These are phyloP conservation scores for Neoscelio sp. DNA, from an alignment of 2,888 invertebrate species.

Conservation along the genomic window DNA sequence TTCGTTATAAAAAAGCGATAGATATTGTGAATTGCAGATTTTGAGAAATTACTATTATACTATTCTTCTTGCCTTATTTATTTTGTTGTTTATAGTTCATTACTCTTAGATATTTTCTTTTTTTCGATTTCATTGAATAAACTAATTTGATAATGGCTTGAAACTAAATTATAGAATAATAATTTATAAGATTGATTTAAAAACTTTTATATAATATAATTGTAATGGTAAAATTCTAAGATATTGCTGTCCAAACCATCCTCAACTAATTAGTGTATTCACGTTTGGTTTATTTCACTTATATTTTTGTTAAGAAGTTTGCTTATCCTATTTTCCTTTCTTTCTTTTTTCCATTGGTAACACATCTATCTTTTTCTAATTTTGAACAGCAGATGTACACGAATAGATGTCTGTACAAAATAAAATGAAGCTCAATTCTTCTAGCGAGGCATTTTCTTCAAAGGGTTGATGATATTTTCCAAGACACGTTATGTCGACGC, in stretches of 20 bases:
- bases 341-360: not conserved
- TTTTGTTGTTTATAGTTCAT: too few relatives aligned
- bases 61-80: conserved; percentile 3
- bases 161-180: too few relatives aligned
- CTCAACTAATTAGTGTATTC: conserved; percentile 42
- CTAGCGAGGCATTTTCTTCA: conserved; percentile 45
- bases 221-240: conserved; percentile 12
- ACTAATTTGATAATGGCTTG: too few relatives aligned
- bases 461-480: conserved; percentile 64
- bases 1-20: conserved; percentile 11
- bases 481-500: conserved; percentile 25
- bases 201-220: conserved; percentile 8
- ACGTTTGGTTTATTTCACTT: conserved; percentile 47
- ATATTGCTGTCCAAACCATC: conserved; percentile 19
- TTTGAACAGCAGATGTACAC: conserved; percentile 54
- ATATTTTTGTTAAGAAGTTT: conserved; percentile 33
- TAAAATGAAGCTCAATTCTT: conserved; percentile 34
- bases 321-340: conserved; percentile 7
- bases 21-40: conserved; percentile 24
- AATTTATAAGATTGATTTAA: too few relatives aligned
- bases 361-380: conserved; percentile 22
- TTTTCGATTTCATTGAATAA: too few relatives aligned
- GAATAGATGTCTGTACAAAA: conserved; percentile 49
- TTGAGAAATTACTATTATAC: not conserved
- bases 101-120: too few relatives aligned